A percentile compares a stretch with the other conserved stretches of the same genome.
These are phyloP conservation scores for Diachasma alloeum DNA, from an alignment of 1,140 invertebrate genomes.

Conservation along the genomic window DNA sequence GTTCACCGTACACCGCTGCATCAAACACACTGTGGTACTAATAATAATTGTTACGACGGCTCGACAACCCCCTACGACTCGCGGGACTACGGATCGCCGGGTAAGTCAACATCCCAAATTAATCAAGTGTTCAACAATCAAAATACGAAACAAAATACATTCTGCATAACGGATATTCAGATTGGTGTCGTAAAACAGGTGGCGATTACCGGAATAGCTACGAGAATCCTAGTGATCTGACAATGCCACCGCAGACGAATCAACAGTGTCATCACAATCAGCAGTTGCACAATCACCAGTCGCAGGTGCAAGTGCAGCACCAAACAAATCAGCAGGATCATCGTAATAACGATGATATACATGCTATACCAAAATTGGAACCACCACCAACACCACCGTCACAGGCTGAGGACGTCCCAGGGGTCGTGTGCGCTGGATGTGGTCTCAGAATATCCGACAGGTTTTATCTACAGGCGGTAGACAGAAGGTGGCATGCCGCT, in stretches of 20 bases:
- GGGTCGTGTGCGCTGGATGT: slow-evolving; percentile 84
- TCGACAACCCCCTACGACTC: slow-evolving; percentile 61
- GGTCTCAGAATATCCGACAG: slow-evolving; percentile 83
- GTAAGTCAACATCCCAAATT: slow-evolving; percentile 36
- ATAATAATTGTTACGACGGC: slow-evolving; percentile 62
- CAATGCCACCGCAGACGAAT: slow-evolving; percentile 52
- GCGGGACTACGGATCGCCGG: slow-evolving; percentile 62
- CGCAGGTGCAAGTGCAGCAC: slow-evolving; percentile 50
- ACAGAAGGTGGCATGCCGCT: slow-evolving; percentile 90
- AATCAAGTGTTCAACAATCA: background rate
- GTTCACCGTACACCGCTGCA: slow-evolving; percentile 55
- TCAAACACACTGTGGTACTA: slow-evolving; percentile 60
- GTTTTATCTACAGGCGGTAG: slow-evolving; percentile 92
- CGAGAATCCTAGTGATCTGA: slow-evolving; percentile 53
- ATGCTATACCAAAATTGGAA: slow-evolving; percentile 67
- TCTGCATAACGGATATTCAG: background rate
- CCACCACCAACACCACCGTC: slow-evolving; percentile 65
- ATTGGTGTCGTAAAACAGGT: slow-evolving; percentile 37
- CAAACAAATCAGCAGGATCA: slow-evolving; percentile 38
- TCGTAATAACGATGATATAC: slow-evolving; percentile 41
- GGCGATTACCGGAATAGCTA: slow-evolving; percentile 56
- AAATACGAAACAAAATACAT: background rate
- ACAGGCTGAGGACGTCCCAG: slow-evolving; percentile 58
- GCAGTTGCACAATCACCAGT: slow-evolving; percentile 35
- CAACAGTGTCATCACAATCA: slow-evolving; percentile 49